Evolutionary conservation across 2,797 vertebrate species (phyloP).

Genomic region (Hemitrygon akajei): DNA sequence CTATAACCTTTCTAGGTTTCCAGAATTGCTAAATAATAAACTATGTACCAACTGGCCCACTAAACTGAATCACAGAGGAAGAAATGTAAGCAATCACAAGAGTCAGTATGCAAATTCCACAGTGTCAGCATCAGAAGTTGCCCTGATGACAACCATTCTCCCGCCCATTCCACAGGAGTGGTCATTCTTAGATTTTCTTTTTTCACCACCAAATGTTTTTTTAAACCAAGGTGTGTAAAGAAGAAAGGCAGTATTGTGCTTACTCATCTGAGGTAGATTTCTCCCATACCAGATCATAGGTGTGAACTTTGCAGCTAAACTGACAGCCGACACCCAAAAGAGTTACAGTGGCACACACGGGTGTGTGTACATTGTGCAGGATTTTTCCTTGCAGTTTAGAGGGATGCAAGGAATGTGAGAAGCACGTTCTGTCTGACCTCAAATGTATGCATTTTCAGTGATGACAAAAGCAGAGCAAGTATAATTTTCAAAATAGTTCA

Average conservation of each 20-base stretch:
- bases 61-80: no score
- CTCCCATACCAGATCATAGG: not conserved
- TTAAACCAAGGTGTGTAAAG: not conserved
- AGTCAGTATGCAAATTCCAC: no score
- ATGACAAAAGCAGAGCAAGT: not conserved
- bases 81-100: no score
- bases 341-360: not conserved
- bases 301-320: not conserved
- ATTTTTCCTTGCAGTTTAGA: not conserved
- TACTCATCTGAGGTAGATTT: not conserved
- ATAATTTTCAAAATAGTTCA: not conserved
- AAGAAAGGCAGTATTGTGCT: not conserved
- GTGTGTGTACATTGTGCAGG: not conserved
- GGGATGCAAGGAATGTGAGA: not conserved
- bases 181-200: conserved; percentile 14
- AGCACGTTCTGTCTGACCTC: not conserved
- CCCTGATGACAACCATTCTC: not conserved
- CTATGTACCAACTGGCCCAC: no score
- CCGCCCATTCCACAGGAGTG: not conserved
- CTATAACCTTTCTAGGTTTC: not conserved
- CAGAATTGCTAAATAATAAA: not conserved
- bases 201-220: not conserved
- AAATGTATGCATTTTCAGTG: not conserved
- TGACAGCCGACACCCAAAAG: not conserved
- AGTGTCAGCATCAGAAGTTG: not conserved